Evolutionary conservation across 2,888 invertebrate species (phyloP).

Genomic region (Lampropteryx suffumata): DNA sequence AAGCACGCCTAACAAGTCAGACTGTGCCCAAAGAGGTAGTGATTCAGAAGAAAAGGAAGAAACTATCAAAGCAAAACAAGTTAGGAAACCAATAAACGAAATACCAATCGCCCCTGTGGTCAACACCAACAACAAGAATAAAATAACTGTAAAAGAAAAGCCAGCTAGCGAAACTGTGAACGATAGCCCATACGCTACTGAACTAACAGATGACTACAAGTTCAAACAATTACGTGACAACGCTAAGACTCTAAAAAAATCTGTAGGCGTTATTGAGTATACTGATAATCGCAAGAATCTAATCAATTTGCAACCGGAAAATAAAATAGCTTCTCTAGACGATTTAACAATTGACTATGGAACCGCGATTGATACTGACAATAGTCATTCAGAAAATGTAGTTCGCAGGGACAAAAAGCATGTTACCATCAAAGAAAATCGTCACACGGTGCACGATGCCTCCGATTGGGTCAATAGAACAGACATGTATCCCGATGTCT

Average conservation of each 20-base stretch:
- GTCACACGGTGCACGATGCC: conserved; percentile 68
- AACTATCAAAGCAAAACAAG: conserved; percentile 12
- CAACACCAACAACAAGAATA: conserved; percentile 6
- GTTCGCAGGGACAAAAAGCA: conserved; percentile 45
- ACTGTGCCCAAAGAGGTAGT: conserved; percentile 60
- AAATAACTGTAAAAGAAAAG: neutral
- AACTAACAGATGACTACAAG: conserved; percentile 71
- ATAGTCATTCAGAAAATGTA: conserved; percentile 38
- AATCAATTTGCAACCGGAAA: conserved; percentile 9
- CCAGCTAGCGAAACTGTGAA: conserved; percentile 17
- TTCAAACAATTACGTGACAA: conserved; percentile 54
- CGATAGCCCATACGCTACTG: conserved; percentile 37
- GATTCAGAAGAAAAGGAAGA: conserved; percentile 46
- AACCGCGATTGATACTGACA: conserved; percentile 33
- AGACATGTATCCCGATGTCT: conserved; percentile 87
- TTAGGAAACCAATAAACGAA: conserved; percentile 23
- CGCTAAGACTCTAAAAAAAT: conserved; percentile 26
- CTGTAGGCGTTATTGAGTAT: conserved; percentile 28
- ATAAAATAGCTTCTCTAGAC: conserved; percentile 23
- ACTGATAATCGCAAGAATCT: conserved; percentile 21
- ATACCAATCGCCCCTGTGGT: conserved; percentile 32
- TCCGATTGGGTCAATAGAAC: conserved; percentile 73
- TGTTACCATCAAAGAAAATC: conserved; percentile 50
- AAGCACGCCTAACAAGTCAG: conserved; percentile 69
- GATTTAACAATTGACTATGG: conserved; percentile 26